Conservation (phyloP, 2,113 vertebrate genomes). For the Acanthisitta chloris region DNA sequence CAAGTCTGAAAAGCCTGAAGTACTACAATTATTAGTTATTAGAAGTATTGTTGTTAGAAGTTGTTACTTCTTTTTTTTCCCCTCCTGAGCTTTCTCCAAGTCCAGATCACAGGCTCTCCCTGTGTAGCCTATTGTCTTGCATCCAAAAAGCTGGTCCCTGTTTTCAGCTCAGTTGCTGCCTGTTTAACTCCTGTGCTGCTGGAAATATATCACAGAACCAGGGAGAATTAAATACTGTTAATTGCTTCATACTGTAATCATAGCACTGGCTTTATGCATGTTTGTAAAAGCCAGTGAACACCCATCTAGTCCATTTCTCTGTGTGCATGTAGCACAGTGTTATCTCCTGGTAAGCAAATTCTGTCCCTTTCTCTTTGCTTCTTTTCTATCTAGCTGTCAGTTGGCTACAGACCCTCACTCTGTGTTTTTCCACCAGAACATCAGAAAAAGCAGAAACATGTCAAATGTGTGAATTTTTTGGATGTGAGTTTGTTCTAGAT, state of each 20-base stretch:
- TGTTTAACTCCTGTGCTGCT: not conserved
- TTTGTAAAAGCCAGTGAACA: not conserved
- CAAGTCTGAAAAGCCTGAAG: not conserved
- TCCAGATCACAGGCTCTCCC: not conserved
- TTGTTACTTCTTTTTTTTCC: not conserved
- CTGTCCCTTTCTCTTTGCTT: not conserved
- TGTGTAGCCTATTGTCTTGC: not conserved
- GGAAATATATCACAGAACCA: not conserved
- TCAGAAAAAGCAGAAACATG: not conserved
- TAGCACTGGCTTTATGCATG: fast-evolving
- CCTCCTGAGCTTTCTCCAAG: not conserved
- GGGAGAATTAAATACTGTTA: not conserved
- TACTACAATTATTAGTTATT: not conserved
- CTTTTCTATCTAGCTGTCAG: not conserved
- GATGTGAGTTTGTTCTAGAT: not conserved
- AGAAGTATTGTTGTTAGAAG: too few species aligned
- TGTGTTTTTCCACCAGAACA: not conserved
- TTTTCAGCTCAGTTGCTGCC: not conserved
- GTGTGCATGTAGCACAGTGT: fast-evolving
- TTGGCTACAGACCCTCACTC: not conserved
- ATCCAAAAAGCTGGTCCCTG: not conserved
- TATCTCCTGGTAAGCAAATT: not conserved
- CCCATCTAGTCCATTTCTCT: not conserved
- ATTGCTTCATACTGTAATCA: not conserved
- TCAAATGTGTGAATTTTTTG: not conserved